These are phyloP conservation scores for Drosophila nr. fundita DNA, from an alignment of 2,888 invertebrate species.

Conservation along the genomic window DNA sequence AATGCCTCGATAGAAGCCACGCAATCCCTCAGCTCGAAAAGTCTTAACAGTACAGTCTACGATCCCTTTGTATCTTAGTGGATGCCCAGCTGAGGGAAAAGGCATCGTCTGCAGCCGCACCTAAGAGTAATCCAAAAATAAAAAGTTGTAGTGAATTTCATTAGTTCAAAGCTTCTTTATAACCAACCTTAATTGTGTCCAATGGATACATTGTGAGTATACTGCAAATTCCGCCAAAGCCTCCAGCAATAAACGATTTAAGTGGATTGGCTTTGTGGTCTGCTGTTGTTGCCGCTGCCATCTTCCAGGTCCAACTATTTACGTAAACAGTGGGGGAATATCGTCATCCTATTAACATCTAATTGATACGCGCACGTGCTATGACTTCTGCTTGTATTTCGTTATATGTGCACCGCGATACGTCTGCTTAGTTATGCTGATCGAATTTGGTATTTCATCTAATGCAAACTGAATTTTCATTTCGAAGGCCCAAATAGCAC, in stretches of 20 bases:
- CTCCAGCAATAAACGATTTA: slow-evolving; percentile 98
- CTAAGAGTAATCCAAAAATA: slow-evolving; percentile 84
- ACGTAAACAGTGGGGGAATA: slow-evolving; percentile 53
- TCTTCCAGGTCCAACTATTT: slow-evolving; percentile 33
- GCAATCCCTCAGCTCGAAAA: slow-evolving; percentile 93
- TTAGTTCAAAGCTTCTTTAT: background rate
- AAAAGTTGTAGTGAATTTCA: background rate
- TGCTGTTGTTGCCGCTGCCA: slow-evolving; percentile 6
- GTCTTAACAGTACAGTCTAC: slow-evolving; percentile 97
- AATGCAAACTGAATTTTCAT: slow-evolving; percentile 47
- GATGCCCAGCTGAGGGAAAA: slow-evolving; percentile 90
- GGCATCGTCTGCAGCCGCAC: slow-evolving; percentile 99
- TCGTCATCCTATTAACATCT: slow-evolving; percentile 35
- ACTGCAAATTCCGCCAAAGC: slow-evolving; percentile 97
- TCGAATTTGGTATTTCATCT: slow-evolving; percentile 30
- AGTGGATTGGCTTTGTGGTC: slow-evolving; percentile 88
- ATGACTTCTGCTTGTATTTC: slow-evolving; percentile 27
- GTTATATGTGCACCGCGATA: slow-evolving; percentile 43
- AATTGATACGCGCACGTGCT: slow-evolving; percentile 38
- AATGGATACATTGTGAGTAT: slow-evolving; percentile 98
- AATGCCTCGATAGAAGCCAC: slow-evolving; percentile 93
- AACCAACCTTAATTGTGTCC: slow-evolving; percentile 94
- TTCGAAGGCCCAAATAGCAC: slow-evolving; percentile 12
- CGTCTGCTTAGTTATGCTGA: slow-evolving; percentile 45
- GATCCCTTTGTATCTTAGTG: slow-evolving; percentile 93